Percentiles rank a stretch among this genome's conserved stretches.
These are phyloP conservation scores for Vesta saturnalis DNA, from an alignment of 2,888 invertebrate species.

Conservation along the genomic window DNA sequence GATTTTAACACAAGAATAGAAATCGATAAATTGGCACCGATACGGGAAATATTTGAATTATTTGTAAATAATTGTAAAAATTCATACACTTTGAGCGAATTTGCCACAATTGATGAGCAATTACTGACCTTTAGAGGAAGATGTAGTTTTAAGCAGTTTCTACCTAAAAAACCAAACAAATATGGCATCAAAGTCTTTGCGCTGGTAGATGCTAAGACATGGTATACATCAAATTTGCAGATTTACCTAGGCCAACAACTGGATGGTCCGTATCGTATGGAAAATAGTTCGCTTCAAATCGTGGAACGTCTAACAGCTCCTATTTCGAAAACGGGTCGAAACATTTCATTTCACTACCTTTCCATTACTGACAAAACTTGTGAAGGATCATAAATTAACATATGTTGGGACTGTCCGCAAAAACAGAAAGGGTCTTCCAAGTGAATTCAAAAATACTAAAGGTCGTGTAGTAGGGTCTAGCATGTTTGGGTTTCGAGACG, in stretches of 20 bases:
- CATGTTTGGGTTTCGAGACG: background rate
- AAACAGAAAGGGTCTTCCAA: constrained; percentile 3
- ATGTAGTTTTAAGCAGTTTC: background rate
- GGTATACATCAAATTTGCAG: background rate
- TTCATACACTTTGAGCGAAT: background rate
- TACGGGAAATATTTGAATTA: constrained; percentile 2
- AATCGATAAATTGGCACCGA: constrained; percentile 1
- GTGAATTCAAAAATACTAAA: constrained; percentile 5
- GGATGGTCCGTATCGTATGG: background rate
- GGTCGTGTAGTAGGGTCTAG: background rate
- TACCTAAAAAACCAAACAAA: background rate
- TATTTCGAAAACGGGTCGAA: background rate
- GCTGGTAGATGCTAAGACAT: background rate
- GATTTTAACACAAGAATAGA: background rate
- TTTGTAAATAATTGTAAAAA: constrained; percentile 5
- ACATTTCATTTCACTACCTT: background rate
- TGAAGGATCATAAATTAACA: background rate
- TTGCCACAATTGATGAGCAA: background rate
- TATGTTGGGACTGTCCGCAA: background rate
- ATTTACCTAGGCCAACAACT: background rate
- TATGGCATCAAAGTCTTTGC: background rate
- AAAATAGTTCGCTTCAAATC: background rate
- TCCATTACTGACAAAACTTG: background rate
- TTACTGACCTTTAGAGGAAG: background rate
- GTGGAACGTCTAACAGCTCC: background rate